Percentiles rank a stretch among this genome's conserved stretches.
These are phyloP conservation scores for Dolichomitus sp. DNA, from an alignment of 2,888 invertebrate species.

Conservation along the genomic window DNA sequence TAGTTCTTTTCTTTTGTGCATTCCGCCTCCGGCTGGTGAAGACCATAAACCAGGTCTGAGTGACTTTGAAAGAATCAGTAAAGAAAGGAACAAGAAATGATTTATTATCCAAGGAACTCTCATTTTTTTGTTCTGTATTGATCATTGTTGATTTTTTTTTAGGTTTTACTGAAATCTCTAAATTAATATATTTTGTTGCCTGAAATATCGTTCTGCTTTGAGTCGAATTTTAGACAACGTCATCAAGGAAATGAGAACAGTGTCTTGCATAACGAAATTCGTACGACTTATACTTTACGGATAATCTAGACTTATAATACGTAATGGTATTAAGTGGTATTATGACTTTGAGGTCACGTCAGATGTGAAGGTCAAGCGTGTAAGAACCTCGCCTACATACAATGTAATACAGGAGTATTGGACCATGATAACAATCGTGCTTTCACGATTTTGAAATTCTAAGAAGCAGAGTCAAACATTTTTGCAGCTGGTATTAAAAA, in stretches of 20 bases:
- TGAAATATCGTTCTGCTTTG: too few species aligned
- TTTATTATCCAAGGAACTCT: background rate
- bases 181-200: too few species aligned
- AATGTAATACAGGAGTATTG: background rate
- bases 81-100: background rate
- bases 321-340: slow-evolving; percentile 6
- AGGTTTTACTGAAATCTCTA: too few species aligned
- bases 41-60: slow-evolving; percentile 12
- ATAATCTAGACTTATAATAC: background rate
- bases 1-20: background rate
- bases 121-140: background rate
- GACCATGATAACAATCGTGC: background rate
- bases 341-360: background rate
- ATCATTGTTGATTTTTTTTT: background rate
- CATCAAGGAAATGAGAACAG: background rate
- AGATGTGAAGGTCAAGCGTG: background rate
- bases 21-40: background rate
- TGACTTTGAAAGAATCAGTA: slow-evolving; percentile 55
- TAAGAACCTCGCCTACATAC: background rate
- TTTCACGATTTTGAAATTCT: background rate
- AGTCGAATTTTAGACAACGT: background rate
- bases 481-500: background rate
- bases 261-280: background rate
- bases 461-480: background rate
- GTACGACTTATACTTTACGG: background rate